Base-by-base conservation (phyloP, 2,888 invertebrate species). In the Nemurella pictetii region DNA sequence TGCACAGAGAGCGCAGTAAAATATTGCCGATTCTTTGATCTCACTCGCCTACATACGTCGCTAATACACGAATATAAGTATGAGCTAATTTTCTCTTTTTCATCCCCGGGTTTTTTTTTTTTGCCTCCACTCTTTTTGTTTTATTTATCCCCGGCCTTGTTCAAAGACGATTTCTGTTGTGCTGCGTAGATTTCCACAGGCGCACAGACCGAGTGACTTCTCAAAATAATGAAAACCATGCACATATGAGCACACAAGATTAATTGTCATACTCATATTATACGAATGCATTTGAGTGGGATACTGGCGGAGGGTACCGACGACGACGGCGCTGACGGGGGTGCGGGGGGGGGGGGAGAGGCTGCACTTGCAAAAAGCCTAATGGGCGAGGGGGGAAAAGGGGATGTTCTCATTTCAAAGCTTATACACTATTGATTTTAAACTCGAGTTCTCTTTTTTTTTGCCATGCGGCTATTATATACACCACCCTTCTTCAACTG, bases 341-440 rank as follows among this genome's bases (percentile, higher is more conserved):
- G 7, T 9, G 28, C 12, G 36, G 7, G 80, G 9, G 35, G 20
- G 80, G 25, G 25, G 80, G 80, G 25, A 36, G 25, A 36, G 30
- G 26, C 26, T 81, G 80, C 72, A 72, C 72, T 82, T 72, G 55
- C 82, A 82, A 27, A 29, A 32, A 35, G 35, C 80, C 35, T 35
- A 80, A 80, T 32, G 80, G 80, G 80, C 32, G 30, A 36, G 26
- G 35, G 80, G 80, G 25, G 80, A n/a, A 32, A 30, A 32, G 80
- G 32, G 80, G 32, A 80, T 30, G 26, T 32, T 80, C 80, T 26
- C 80, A 80, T 80, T 80, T 32, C 32, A 26, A 80, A 35, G 80
- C 80, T 80, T 80, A 75, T 30, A 82, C 55, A 72, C 82, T 82
- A 82, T 82, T 82, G 82, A 82, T 82, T 82, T 72, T 72, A 72